Evolutionary conservation across 2,113 vertebrate species (phyloP), one percentile per base, ranked within the genome.

Genomic region (Aspiorhynchus laticeps): DNA sequence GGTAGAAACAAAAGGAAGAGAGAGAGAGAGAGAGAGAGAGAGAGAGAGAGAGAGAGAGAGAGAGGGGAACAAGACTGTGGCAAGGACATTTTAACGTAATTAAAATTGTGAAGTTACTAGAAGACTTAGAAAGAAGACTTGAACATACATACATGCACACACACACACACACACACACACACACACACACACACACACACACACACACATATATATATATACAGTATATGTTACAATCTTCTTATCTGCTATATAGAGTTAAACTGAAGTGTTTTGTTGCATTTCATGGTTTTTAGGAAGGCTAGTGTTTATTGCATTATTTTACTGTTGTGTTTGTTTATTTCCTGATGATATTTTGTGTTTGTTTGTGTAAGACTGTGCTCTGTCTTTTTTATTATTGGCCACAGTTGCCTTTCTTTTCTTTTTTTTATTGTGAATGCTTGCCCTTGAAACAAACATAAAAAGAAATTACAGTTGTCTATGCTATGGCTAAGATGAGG

Each of bases 361-460:
- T 67, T 31, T 67, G 14, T 9, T n/a, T 63, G 59, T n/a, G 6
- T 17, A 33, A 69, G 1, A 69, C 26, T 31, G 28, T 69, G 12
- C 65, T 63, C 10, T 31, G 5, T 26, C 4, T 65, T 26, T 28
- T 28, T 67, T 33, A 33, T 67, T 31, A 71, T 36, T 19, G 31
- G 28, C 15, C 31, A 36, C 31, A 71, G 17, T 21, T 71, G 67
- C 15, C 17, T 82, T 80, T 78, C 84, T 80, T 83, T 89, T 38
- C 5, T 28, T 14, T 65, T 61, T 11, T 26, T 59, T 82, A 87
- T 17, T 63, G 43, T 71, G 48, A 86, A 80, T 43, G 38, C 38
- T 51, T 38, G 53, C 19, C 38, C 14, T 28, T 46, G 7, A 65
- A 81, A 46, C 56, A 63, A 67, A 17, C 61, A 31, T 26, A 69